These are phyloP conservation scores for Keiferia lycopersicella DNA, from an alignment of 2,888 invertebrate species.

Conservation along the genomic window DNA sequence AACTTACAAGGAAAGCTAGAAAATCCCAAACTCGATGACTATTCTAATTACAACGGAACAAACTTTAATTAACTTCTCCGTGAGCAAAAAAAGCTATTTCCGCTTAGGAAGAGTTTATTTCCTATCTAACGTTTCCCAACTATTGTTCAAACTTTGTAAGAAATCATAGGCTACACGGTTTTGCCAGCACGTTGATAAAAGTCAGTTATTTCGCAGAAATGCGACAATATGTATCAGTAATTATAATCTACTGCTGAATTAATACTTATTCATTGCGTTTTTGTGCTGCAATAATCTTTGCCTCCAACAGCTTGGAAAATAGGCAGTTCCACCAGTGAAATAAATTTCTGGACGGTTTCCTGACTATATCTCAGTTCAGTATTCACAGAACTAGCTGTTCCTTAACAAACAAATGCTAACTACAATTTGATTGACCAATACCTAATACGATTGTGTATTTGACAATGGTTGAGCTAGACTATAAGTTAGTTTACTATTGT, in stretches of 20 bases:
- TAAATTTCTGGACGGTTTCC: too few species aligned
- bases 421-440: too few species aligned
- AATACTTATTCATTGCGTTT: conserved; percentile 3
- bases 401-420: too few species aligned
- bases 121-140: conserved; percentile 52
- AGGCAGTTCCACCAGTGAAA: not conserved
- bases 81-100: conserved; percentile 33
- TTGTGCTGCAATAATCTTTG: not conserved
- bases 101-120: conserved; percentile 45
- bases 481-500: too few species aligned
- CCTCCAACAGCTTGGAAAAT: conserved; percentile 4
- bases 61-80: conserved; percentile 6
- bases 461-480: not conserved
- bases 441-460: not conserved
- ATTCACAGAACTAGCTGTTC: too few species aligned
- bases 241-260: conserved; percentile 2
- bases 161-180: conserved; percentile 33
- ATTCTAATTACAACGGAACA: conserved; percentile 8
- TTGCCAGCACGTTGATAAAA: conserved; percentile 1
- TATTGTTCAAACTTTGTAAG: conserved; percentile 46
- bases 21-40: not conserved
- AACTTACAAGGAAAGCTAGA: conserved; percentile 12
- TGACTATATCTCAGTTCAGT: too few species aligned
- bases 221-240: conserved; percentile 1
- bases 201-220: not conserved